Evolutionary conservation across 2,888 invertebrate species (phyloP).

Genomic region (Epiblema foenella): DNA sequence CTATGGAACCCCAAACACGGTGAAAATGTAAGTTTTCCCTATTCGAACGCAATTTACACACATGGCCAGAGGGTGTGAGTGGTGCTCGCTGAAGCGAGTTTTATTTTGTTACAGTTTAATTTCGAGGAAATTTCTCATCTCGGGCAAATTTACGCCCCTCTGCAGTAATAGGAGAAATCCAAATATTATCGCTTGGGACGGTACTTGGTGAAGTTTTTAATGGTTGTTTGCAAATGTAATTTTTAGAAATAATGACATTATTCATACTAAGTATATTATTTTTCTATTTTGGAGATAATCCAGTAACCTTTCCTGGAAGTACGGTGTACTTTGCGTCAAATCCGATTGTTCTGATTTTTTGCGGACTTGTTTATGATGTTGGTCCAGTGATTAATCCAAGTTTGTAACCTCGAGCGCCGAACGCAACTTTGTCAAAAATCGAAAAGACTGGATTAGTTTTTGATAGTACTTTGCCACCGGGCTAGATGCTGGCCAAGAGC

Average conservation of each 20-base stretch:
- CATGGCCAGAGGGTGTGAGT: constrained; percentile 41
- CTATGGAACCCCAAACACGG: background rate
- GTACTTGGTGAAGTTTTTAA: constrained; percentile 42
- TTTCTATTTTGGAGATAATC: background rate
- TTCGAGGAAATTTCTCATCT: constrained; percentile 47
- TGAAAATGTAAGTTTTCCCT: constrained; percentile 31
- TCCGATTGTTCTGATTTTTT: too few species aligned
- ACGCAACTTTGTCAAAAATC: too few species aligned
- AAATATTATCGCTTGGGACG: constrained; percentile 42
- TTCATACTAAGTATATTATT: constrained; percentile 7
- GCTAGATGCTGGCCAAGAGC: too few species aligned
- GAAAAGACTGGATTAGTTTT: too few species aligned
- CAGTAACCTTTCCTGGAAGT: too few species aligned
- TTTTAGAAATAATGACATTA: constrained; percentile 32
- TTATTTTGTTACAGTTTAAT: constrained; percentile 49
- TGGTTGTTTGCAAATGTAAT: constrained; percentile 42
- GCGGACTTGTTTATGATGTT: too few species aligned
- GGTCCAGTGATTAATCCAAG: too few species aligned
- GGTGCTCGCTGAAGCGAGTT: constrained; percentile 43
- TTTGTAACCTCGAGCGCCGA: too few species aligned
- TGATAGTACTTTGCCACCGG: too few species aligned
- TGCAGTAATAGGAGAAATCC: constrained; percentile 44
- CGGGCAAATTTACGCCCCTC: constrained; percentile 43
- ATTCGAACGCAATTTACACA: constrained; percentile 38
- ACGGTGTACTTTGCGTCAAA: too few species aligned